Evolutionary conservation across 2,888 invertebrate genomes (phyloP), one percentile per base, ranked within the genome.

Genomic region (Parnassius mnemosyne): DNA sequence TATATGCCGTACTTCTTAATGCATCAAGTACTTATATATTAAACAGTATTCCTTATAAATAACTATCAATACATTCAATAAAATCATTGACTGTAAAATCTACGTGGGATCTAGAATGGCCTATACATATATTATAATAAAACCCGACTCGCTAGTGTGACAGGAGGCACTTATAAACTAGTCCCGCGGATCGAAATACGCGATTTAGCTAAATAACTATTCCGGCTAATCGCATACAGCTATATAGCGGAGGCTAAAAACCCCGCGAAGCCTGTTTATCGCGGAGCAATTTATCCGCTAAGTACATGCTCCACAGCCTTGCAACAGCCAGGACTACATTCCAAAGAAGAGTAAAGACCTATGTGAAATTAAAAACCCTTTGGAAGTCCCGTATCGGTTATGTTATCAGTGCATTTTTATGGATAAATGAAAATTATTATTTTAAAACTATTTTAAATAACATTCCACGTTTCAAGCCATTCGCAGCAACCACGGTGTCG

Each of bases 281-380:
- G 77, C 74, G 78, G 72, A 66, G 85, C 85, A 84, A 87, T 89
- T 89, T 89, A 89, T 87, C 83, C 81, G 81, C 81, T 85, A 84
- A 83, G 83, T 84, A 84, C 82, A 83, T 78, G 76, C 79, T 81
- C 73, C 79, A 81, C 79, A 81, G 79, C 13, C 9, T 49, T 83
- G 83, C 80, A 25, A 58, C 71, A 69, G 73, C 76, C 79, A 70
- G 75, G 82, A 80, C 86, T 73, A 78, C 89, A 89, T 90, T 90
- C 89, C 89, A 71, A 64, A 65, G 70, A 68, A 71, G 81, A 77
- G 83, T 84, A 81, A 81, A 85, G 80, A 85, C 84, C 84, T 80
- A 80, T 71, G 64, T 69, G 77, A 72, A 77, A 81, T 83, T 84
- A 85, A 84, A 83, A 82, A 81, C 77, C 73, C 71, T 71, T 57